These are phyloP conservation scores for Drymodes brunneopygia DNA, from an alignment of 2,113 vertebrate species.

Conservation along the genomic window DNA sequence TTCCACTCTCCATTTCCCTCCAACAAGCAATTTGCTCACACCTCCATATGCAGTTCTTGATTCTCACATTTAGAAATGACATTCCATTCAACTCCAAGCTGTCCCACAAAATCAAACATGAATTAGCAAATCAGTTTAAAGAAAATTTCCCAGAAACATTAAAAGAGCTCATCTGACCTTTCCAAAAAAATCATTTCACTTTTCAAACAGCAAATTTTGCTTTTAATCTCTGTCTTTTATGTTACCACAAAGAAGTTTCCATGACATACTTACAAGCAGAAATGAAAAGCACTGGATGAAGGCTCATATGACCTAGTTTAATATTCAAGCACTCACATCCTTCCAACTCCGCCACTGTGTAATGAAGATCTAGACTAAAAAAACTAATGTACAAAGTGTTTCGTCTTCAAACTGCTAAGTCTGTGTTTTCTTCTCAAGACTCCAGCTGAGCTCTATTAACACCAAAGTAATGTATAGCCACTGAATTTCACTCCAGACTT, in stretches of 20 bases:
- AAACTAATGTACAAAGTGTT: neutral
- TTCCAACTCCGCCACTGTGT: neutral
- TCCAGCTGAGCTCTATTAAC: neutral
- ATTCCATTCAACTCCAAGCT: neutral
- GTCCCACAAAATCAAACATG: neutral
- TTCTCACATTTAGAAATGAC: neutral
- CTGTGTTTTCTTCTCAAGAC: neutral
- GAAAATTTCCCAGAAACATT: neutral
- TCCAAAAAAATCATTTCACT: neutral
- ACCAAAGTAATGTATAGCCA: neutral
- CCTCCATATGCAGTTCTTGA: accelerated
- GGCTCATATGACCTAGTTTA: neutral
- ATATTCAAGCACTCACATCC: neutral
- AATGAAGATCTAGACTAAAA: neutral
- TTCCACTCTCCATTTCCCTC: neutral
- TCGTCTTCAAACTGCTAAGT: neutral
- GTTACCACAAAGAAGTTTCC: neutral
- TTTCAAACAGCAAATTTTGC: neutral
- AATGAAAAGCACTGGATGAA: neutral
- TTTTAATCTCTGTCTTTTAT: neutral
- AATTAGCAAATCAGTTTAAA: neutral
- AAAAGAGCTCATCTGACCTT: neutral
- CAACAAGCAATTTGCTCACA: neutral
- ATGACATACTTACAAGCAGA: neutral
- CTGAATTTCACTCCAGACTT: neutral